Base-by-base conservation (phyloP, 1,140 invertebrate species). In the Scaptomyza hsui region DNA sequence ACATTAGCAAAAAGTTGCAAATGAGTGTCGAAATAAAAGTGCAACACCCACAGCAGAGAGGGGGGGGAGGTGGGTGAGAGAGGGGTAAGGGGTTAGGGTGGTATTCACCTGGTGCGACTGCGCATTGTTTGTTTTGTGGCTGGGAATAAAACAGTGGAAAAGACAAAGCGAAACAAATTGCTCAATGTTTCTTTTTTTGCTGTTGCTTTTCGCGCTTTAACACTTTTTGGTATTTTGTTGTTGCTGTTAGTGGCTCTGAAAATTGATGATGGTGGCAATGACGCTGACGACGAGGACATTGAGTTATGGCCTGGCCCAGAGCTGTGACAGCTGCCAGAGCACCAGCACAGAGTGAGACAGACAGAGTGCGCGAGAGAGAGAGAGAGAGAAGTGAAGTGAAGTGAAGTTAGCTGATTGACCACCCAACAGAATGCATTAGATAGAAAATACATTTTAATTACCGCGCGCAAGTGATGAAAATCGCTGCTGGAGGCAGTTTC, bases 131-230 rank as follows among this genome's bases (percentile, higher is more conserved):
- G 74, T 60, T 48, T 37, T 16, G 9, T 35, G 18, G 51, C 15
- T 51, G 52, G 57, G 51, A 47, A n/a, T n/a, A 69, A 70, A 59
- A 39, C 52, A 48, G 45, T 48, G 48, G 24, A 51, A 37, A 57
- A 81, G 56, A 85, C 82, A 85, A 85, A 88, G 77, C 81, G 82
- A 88, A 85, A 82, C 81, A 85, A 85, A 85, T 85, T 85, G 78
- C 70, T 64, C 79, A 83, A 78, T 69, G 76, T 83, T 69, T 21
- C 29, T 35, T 61, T 29, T 35, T 61, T n/a, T 24, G 61, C 29
- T 59, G 71, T 70, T 68, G 72, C 61, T 68, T 76, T 83, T 83
- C 75, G 80, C 80, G 80, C 80, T 83, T 85, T 86, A 85, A 85
- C 81, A 85, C 81, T 85, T 61, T 71, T 59, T 64, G 49, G 53